Percentiles rank a stretch among this genome's conserved stretches.
Conservation (phyloP, 2,888 invertebrate genomes). For the Amphimallon solstitiale region DNA sequence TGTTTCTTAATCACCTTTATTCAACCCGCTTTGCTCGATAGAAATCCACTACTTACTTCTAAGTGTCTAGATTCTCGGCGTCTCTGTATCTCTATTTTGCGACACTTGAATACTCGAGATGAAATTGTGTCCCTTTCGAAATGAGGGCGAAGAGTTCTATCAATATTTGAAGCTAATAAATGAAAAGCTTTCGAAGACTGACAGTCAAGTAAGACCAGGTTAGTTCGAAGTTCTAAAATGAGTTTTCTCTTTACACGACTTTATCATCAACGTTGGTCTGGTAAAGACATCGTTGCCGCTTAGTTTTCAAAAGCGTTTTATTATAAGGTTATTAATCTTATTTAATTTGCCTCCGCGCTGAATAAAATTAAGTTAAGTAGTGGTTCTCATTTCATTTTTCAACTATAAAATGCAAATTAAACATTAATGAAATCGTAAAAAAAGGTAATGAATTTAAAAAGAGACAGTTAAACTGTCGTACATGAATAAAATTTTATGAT, state of each 20-base stretch:
- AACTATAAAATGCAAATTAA: too few species aligned
- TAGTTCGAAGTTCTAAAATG: conserved; percentile 15
- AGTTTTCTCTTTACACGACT: conserved; percentile 10
- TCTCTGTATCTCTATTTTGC: conserved; percentile 13
- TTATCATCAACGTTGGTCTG: conserved; percentile 10
- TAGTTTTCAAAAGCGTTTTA: too few species aligned
- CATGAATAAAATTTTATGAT: too few species aligned
- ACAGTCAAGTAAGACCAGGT: conserved; percentile 14
- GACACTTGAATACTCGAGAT: conserved; percentile 7
- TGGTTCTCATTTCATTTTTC: too few species aligned
- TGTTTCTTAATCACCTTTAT: too few species aligned
- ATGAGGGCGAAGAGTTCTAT: conserved; percentile 21
- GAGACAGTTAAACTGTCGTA: too few species aligned
- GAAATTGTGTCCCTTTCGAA: conserved; percentile 24
- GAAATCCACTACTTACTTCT: conserved; percentile 7
- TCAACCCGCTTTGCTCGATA: background rate
- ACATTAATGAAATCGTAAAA: too few species aligned
- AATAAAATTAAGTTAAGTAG: too few species aligned
- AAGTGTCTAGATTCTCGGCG: conserved; percentile 17
- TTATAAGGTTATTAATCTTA: too few species aligned
- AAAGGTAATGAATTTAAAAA: too few species aligned
- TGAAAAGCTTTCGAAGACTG: conserved; percentile 27
- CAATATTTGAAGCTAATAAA: conserved; percentile 32
- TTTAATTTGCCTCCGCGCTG: too few species aligned
- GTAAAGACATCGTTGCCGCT: background rate